These are phyloP conservation scores for Myanophis thanlyinensis DNA, from an alignment of 2,113 vertebrate species.

Conservation along the genomic window DNA sequence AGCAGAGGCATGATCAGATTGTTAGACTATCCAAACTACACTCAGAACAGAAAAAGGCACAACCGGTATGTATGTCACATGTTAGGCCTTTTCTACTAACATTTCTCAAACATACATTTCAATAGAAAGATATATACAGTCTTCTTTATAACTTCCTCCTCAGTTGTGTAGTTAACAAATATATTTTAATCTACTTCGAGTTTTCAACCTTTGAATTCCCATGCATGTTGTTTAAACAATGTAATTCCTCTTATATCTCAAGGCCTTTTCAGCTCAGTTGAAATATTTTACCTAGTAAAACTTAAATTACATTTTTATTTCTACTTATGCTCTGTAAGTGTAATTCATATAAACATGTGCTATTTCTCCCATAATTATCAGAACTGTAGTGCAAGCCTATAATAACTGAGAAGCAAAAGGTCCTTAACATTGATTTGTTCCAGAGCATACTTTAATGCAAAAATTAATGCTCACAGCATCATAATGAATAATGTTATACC, in stretches of 20 bases:
- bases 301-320: not conserved
- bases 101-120: not conserved
- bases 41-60: not conserved
- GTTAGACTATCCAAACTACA: not conserved
- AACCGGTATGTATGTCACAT: not conserved
- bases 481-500: not conserved
- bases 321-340: not conserved
- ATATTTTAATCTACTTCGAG: not conserved
- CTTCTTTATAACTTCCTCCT: not conserved
- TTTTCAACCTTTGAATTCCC: not conserved
- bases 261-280: not conserved
- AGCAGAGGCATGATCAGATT: not conserved
- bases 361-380: not conserved
- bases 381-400: not conserved
- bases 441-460: not conserved
- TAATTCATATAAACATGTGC: not conserved
- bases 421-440: not conserved
- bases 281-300: not conserved
- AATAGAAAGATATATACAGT: not conserved
- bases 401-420: not conserved
- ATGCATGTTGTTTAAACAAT: not conserved
- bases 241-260: not conserved
- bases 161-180: not conserved
- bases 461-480: not conserved
- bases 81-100: not conserved